These are phyloP conservation scores for Babylonia areolata DNA, from an alignment of 1,140 invertebrate genomes.

Conservation along the genomic window DNA sequence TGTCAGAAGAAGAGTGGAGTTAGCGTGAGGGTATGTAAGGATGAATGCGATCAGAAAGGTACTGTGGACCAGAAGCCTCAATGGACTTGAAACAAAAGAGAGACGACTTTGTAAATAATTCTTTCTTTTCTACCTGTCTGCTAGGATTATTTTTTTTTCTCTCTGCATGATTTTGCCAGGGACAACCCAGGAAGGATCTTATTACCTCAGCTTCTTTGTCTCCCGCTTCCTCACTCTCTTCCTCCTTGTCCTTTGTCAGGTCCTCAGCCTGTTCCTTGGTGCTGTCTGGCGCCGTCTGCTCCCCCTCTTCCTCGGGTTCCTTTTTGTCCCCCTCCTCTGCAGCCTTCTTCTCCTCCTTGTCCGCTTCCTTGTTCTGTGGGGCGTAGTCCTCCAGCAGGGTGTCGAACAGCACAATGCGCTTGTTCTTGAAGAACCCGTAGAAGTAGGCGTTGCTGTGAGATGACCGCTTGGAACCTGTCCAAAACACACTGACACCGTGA, in stretches of 20 bases:
- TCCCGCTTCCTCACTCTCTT: slow-evolving; percentile 30
- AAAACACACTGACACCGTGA: too few species aligned
- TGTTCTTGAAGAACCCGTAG: slow-evolving; percentile 97
- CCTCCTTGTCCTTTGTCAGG: slow-evolving; percentile 17
- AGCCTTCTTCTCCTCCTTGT: slow-evolving; percentile 39
- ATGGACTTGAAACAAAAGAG: too few species aligned
- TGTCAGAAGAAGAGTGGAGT: too few species aligned
- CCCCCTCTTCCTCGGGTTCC: slow-evolving; percentile 31
- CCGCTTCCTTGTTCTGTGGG: slow-evolving; percentile 59
- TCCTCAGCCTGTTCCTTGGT: not conserved
- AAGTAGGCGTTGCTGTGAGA: slow-evolving; percentile 99
- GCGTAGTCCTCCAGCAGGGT: slow-evolving; percentile 88
- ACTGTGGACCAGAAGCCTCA: too few species aligned
- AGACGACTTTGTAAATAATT: too few species aligned
- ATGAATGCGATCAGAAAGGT: too few species aligned
- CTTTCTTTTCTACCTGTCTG: too few species aligned
- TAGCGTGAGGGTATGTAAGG: too few species aligned
- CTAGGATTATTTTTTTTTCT: too few species aligned
- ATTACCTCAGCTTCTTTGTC: not conserved
- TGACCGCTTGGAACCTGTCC: slow-evolving; percentile 90
- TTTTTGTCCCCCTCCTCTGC: not conserved
- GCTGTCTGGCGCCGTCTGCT: too few species aligned
- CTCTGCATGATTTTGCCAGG: too few species aligned
- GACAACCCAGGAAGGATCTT: too few species aligned
- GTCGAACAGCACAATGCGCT: slow-evolving; percentile 99